These are phyloP conservation scores for Thamnaconus septentrionalis DNA, from an alignment of 2,113 vertebrate species.

Conservation along the genomic window DNA sequence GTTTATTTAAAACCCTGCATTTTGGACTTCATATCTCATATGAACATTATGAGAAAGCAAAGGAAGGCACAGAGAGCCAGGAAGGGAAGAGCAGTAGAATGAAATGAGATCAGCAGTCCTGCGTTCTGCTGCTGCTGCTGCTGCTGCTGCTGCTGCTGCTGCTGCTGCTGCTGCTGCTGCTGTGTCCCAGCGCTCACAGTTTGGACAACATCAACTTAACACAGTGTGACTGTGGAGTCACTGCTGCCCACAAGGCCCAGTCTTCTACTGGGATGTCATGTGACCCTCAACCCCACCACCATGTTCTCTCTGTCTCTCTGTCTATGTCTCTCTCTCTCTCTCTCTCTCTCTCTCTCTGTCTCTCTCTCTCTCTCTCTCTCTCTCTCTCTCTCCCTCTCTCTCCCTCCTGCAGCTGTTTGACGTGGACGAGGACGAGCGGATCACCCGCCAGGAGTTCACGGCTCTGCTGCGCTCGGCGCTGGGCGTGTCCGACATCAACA, in stretches of 20 bases:
- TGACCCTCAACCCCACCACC: background rate
- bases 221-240: conserved; percentile 44
- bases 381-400: background rate
- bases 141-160: no score
- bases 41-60: no score
- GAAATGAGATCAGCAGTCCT: no score
- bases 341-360: background rate
- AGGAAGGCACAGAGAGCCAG: no score
- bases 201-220: conserved; percentile 57
- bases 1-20: no score
- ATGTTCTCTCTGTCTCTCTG: no score
- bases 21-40: no score
- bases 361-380: background rate
- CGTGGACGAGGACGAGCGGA: conserved; percentile 85
- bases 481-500: conserved; percentile 85
- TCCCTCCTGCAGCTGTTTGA: conserved; percentile 86
- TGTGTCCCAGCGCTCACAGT: no score
- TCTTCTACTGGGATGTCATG: conserved; percentile 21
- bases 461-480: conserved; percentile 86
- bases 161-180: no score
- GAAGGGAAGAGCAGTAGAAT: no score
- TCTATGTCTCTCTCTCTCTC: background rate
- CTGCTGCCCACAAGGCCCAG: conserved; percentile 16
- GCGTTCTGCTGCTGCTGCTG: no score
- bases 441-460: conserved; percentile 86